Percentiles rank a stretch among this genome's conserved stretches.
These are phyloP conservation scores for Diacarnus erythraeanus DNA, from an alignment of 37 sponge, comb jelly and placozoan species.

Conservation along the genomic window DNA sequence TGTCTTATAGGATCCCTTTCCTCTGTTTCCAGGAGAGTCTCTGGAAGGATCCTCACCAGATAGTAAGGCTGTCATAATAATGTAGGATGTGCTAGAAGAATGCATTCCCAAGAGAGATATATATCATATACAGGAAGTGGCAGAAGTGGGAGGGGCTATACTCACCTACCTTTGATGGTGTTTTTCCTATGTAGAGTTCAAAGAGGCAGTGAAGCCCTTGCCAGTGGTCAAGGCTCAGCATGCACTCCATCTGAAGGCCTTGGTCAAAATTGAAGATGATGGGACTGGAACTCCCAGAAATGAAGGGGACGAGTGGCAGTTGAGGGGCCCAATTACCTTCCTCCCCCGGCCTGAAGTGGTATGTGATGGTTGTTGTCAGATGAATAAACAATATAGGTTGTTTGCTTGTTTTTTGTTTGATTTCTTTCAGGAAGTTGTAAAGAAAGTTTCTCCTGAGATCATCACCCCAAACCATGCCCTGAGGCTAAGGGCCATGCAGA, in stretches of 20 bases:
- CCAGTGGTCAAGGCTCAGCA: conserved; percentile 77
- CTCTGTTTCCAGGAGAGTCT: conserved; percentile 84
- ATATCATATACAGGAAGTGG: too few relatives aligned
- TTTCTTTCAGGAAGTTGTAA: conserved; percentile 53
- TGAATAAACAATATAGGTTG: not conserved
- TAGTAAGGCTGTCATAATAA: conserved; percentile 6
- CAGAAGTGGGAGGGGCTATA: too few relatives aligned
- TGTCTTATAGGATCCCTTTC: conserved; percentile 71
- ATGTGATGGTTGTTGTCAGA: not conserved
- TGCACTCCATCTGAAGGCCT: conserved; percentile 78
- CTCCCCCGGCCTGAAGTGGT: conserved; percentile 82
- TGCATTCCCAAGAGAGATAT: too few relatives aligned
- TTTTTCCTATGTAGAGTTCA: too few relatives aligned
- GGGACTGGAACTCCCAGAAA: conserved; percentile 37
- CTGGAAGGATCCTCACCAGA: conserved; percentile 52
- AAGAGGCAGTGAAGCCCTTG: conserved; percentile 59
- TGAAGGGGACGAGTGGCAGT: conserved; percentile 87
- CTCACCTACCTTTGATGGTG: too few relatives aligned
- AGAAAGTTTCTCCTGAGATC: conserved; percentile 50
- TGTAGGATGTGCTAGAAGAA: not conserved
- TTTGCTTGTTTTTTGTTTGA: not conserved
- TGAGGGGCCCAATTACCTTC: conserved; percentile 84
- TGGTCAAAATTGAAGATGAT: conserved; percentile 57
- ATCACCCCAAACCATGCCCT: conserved; percentile 75
- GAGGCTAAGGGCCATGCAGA: conserved; percentile 62